Conservation (phyloP, 2,888 invertebrate genomes). For the Hydroisotoma schaefferi region DNA sequence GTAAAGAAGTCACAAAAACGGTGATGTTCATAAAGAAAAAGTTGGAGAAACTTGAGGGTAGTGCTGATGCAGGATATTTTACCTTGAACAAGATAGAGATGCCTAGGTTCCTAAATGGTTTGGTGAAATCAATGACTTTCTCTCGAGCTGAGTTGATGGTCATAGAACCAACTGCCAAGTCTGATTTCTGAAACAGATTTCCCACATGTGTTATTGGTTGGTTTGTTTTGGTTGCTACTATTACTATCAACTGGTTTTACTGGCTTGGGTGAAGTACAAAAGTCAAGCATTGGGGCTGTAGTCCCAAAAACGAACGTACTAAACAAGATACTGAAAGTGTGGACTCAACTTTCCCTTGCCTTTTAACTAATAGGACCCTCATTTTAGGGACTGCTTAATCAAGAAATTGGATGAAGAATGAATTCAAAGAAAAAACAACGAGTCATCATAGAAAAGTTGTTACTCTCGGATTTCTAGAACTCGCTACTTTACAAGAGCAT, state of each 20-base stretch:
- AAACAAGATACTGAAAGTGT: neutral
- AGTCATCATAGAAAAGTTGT: too few species aligned
- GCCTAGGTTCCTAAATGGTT: slow-evolving; percentile 97
- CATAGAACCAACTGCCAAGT: slow-evolving; percentile 94
- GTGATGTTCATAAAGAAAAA: neutral
- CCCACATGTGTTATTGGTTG: slow-evolving; percentile 19
- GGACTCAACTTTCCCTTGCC: too few species aligned
- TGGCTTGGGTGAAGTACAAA: too few species aligned
- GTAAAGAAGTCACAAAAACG: neutral
- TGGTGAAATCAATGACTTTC: slow-evolving; percentile 93
- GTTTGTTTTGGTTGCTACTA: neutral
- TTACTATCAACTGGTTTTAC: too few species aligned
- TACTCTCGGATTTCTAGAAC: too few species aligned
- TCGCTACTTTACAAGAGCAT: too few species aligned
- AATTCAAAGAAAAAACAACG: too few species aligned
- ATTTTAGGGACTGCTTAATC: too few species aligned
- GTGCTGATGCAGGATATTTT: slow-evolving; percentile 6
- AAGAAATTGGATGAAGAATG: too few species aligned
- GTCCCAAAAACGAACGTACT: too few species aligned
- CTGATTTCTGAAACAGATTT: slow-evolving; percentile 71
- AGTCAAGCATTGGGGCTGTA: too few species aligned
- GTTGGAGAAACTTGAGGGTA: neutral
- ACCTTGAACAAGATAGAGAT: slow-evolving; percentile 81
- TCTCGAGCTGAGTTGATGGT: slow-evolving; percentile 87
- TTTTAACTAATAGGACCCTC: too few species aligned